Evolutionary conservation across 2,888 invertebrate species (phyloP).

Genomic region (Taenaris catops): DNA sequence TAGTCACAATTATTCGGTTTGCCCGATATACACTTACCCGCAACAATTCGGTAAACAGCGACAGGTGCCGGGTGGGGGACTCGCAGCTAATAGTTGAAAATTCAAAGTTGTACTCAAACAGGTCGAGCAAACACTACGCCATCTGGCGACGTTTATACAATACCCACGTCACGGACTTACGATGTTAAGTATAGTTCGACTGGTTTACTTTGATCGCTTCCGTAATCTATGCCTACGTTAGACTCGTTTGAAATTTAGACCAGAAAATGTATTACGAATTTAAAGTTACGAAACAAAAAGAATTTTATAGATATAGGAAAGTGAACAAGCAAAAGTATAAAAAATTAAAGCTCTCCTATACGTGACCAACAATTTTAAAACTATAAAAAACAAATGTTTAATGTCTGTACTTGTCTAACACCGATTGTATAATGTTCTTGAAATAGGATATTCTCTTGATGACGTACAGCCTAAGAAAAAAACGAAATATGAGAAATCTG

Average conservation of each 20-base stretch:
- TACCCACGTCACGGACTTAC: constrained; percentile 34
- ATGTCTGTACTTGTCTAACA: too few relatives aligned
- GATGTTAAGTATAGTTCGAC: constrained; percentile 20
- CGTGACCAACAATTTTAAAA: too few relatives aligned
- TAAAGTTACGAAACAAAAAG: too few relatives aligned
- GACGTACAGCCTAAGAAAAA: constrained; percentile 91
- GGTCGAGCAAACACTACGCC: constrained; percentile 71
- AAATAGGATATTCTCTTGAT: constrained; percentile 94
- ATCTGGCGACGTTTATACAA: constrained; percentile 63
- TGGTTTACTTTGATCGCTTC: constrained; percentile 1
- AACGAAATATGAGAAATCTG: constrained; percentile 93
- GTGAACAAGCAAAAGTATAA: too few relatives aligned
- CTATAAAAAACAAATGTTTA: too few relatives aligned
- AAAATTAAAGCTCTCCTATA: too few relatives aligned
- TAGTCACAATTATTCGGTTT: constrained; percentile 12
- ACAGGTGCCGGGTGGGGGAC: constrained; percentile 59
- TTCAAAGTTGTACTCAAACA: constrained; percentile 72
- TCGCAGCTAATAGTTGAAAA: constrained; percentile 65
- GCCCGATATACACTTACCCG: constrained; percentile 12
- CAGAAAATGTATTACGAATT: too few relatives aligned
- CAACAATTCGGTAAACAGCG: constrained; percentile 43
- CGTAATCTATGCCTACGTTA: background rate
- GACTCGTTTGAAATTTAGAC: too few relatives aligned
- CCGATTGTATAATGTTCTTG: too few relatives aligned
- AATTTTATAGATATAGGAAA: too few relatives aligned